Evolutionary conservation across 2,888 invertebrate genomes (phyloP).

Genomic region (Amphiduros pacificus): DNA sequence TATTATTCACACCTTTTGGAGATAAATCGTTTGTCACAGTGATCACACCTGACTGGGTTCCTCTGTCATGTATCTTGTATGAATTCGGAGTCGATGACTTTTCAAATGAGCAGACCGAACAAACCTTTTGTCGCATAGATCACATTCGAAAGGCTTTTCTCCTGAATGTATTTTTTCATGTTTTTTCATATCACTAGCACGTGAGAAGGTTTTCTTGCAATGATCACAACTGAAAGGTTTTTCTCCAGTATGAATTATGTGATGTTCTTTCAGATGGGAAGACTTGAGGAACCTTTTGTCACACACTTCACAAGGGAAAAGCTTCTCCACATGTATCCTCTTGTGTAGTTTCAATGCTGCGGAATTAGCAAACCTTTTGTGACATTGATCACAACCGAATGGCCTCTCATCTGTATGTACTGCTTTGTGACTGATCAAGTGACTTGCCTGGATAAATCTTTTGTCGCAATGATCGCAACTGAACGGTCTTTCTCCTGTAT

Average conservation of each 20-base stretch:
- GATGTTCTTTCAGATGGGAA: not conserved
- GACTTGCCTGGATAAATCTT: not conserved
- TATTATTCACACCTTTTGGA: not conserved
- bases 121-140: constrained; percentile 1
- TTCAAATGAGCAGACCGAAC: too few relatives aligned
- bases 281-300: not conserved
- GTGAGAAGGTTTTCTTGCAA: not conserved
- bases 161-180: not conserved
- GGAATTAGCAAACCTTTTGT: too few relatives aligned
- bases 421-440: not conserved
- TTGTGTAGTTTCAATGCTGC: too few relatives aligned
- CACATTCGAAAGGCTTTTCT: constrained; percentile 4
- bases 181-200: not conserved
- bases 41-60: too few relatives aligned
- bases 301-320: too few relatives aligned
- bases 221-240: not conserved
- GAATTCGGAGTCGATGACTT: too few relatives aligned
- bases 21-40: not conserved
- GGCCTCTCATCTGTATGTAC: constrained; percentile 11
- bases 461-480: not conserved
- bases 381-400: not conserved
- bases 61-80: too few relatives aligned
- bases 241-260: constrained; percentile 1
- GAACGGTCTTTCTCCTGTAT: constrained; percentile 1
- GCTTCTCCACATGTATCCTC: too few relatives aligned